A percentile compares a stretch with the other conserved stretches of the same genome.
Conservation (phyloP, 2,888 invertebrate species). For the Zhuqinia jingwanae region DNA sequence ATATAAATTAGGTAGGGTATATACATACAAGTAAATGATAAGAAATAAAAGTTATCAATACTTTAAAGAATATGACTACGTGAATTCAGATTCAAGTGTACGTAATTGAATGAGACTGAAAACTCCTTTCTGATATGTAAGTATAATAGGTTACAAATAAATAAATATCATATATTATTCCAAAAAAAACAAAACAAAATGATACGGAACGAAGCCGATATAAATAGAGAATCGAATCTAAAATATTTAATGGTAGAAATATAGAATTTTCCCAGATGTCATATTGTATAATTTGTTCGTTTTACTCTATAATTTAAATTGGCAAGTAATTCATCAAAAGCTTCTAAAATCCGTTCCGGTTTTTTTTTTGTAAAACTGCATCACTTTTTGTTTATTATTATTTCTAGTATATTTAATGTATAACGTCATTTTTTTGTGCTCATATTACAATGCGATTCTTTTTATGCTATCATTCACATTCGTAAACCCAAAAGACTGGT, state of each 20-base stretch:
- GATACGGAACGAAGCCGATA: neutral
- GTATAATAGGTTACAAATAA: too few relatives aligned
- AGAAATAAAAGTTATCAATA: too few relatives aligned
- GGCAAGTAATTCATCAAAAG: too few relatives aligned
- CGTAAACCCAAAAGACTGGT: constrained; percentile 68
- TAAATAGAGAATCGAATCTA: neutral
- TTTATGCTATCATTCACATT: constrained; percentile 36
- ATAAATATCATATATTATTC: constrained; percentile 29
- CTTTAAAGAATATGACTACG: constrained; percentile 17
- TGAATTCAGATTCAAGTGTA: constrained; percentile 62
- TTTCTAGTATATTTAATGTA: neutral
- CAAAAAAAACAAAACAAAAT: neutral
- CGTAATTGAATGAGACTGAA: constrained; percentile 72
- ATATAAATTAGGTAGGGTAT: too few relatives aligned
- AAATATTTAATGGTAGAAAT: too few relatives aligned
- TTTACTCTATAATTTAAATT: too few relatives aligned
- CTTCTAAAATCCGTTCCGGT: too few relatives aligned
- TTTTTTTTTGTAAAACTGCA: too few relatives aligned
- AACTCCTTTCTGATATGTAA: constrained; percentile 49
- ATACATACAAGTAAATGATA: too few relatives aligned
- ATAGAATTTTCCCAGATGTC: too few relatives aligned
- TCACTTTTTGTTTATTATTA: neutral
- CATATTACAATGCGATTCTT: neutral
- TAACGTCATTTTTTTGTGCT: neutral
- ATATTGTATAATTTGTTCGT: too few relatives aligned